A percentile compares a stretch with the other conserved stretches of the same genome.
These are phyloP conservation scores for Mellilla xanthometata DNA, from an alignment of 2,888 invertebrate genomes.

Conservation along the genomic window DNA sequence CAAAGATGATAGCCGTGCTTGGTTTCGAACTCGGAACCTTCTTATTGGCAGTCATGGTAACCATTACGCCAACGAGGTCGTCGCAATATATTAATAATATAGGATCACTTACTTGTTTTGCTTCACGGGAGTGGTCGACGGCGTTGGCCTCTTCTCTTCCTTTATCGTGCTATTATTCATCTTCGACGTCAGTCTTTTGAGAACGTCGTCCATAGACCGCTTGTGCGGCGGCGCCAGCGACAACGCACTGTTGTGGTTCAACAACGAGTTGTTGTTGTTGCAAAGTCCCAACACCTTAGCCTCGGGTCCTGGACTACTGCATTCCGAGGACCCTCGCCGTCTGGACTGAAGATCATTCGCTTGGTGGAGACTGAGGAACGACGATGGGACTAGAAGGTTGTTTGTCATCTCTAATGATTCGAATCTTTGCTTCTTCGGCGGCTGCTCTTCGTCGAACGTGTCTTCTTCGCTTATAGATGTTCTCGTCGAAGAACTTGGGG, in stretches of 20 bases:
- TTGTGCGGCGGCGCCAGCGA: constrained; percentile 82
- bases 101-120: constrained; percentile 79
- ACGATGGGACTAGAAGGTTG: constrained; percentile 79
- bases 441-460: constrained; percentile 83
- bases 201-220: constrained; percentile 95
- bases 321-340: constrained; percentile 85
- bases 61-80: too few species aligned
- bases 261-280: constrained; percentile 85
- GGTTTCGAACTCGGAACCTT: too few species aligned
- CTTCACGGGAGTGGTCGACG: constrained; percentile 85
- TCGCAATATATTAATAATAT: too few species aligned
- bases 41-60: too few species aligned
- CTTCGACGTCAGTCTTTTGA: constrained; percentile 92
- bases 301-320: constrained; percentile 87
- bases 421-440: constrained; percentile 84
- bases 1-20: too few species aligned
- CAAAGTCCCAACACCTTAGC: constrained; percentile 85
- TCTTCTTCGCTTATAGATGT: constrained; percentile 84
- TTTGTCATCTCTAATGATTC: constrained; percentile 85
- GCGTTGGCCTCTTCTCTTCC: constrained; percentile 87
- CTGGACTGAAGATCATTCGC: constrained; percentile 77
- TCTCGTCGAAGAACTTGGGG: constrained; percentile 72
- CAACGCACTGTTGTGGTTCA: constrained; percentile 83
- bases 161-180: constrained; percentile 90
- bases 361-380: constrained; percentile 80